Base-by-base conservation (phyloP, 2,797 vertebrate species). In the Argyrosomus regius region DNA sequence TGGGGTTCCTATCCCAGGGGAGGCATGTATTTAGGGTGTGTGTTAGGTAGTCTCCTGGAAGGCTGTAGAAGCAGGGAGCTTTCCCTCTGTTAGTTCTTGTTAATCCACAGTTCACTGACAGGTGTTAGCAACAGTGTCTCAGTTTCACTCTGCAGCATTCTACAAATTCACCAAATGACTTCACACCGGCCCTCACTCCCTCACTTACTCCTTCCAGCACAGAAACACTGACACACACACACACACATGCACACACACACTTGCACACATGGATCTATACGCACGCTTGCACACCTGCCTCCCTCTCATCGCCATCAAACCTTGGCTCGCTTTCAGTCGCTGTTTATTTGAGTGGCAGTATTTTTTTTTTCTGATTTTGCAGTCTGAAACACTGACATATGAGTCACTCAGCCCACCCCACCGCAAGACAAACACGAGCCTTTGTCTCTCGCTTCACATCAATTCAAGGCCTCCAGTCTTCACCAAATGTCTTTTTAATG, bases 401-500 rank as follows among this genome's bases (percentile, higher is more conserved):
- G 85, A 90, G 79, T 86, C 87, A 79, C 75, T 74, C 75, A 72
- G 48, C 54, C 12, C 31, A 45, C 49, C 35, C 49, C 31, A 49
- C 63, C 63, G 31, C 12, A 39, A 90, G 78, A 89, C 70, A 87
- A 89, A 87, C 65, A 75, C 59, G 0, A 79, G 70, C 72, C 82
- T 85, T 84, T 89, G 83, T 86, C 86, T 90, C 76, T 62, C 20
- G 41, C 77, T 78, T 88, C 86, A 81, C 86, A 83, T 91, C 87
- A 86, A 85, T 83, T 72, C 81, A 86, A 88, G 84, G 87, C 92
- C 91, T 74, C 79, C 74, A 79, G 91, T 86, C 79, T 66, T 83
- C 85, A 86, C 80, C 89, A 93, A 94, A 93, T 94, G 90, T 91
- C 81, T 93, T 94, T 94, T 93, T 92, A 93, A 94, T 93, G 91